Evolutionary conservation across 2,888 invertebrate species (phyloP), one percentile per base, ranked within the genome.

Genomic region (Tanytarsus gracilentus): DNA sequence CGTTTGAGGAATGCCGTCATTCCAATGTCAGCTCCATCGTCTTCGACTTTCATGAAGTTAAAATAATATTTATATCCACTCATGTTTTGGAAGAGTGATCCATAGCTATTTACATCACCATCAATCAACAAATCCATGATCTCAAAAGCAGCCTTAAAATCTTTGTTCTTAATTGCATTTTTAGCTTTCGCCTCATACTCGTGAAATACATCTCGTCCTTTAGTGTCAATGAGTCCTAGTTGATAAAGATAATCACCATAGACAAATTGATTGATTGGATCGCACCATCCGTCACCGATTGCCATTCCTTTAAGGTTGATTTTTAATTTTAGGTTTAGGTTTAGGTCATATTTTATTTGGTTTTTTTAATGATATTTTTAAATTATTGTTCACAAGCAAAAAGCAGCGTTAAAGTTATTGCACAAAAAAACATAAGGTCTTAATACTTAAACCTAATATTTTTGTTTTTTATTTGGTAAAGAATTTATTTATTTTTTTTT

Each of bases 161-260:
- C 75, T 62, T 79, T 70, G 29, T 80, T 72, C 63, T 78, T 71
- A n/a, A 88, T 88, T 62, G 75, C 77, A 26, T 76, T 69, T 8
- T 75, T 69, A n/a, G 78, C 79, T 70, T 79, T 70, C 6, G 76
- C 72, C 70, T 86, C 84, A 65, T 78, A 77, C 25, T 76, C 67
- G 61, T 80, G 75, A 66, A 87, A 81, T 18, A 75, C 63, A 3
- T 60, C 51, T 62, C 78, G 78, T 4, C 81, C 83, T 65, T 81
- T 81, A 62, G 74, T 71, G 30, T 63, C 63, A 52, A 86, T 74
- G 3, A 86, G 73, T 1, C 90, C 90, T 59, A 86, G 72, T 69
- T 88, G 86, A 68, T 88, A 87, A 56, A 91, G 77, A 72, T 88
- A 89, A 67, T 87, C 84, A 1, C 86, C 82, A 68, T 90, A 90